These are phyloP conservation scores for Cryptosula pallasiana DNA, from an alignment of 2,888 invertebrate genomes.

Conservation along the genomic window DNA sequence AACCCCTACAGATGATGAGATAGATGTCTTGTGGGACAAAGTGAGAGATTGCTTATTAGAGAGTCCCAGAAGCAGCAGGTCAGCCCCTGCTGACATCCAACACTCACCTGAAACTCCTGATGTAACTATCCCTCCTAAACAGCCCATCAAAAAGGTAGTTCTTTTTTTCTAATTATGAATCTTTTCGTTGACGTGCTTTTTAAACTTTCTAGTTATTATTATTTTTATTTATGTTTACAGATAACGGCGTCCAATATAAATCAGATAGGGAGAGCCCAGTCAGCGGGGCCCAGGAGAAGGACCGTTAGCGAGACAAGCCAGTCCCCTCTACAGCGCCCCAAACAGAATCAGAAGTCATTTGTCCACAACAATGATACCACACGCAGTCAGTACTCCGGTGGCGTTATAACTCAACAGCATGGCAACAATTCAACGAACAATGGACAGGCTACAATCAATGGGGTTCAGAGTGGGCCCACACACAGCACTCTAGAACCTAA, in stretches of 20 bases:
- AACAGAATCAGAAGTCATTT: slow-evolving; percentile 9
- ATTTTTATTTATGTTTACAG: background rate
- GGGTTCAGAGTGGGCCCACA: background rate
- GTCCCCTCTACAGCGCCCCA: slow-evolving; percentile 6
- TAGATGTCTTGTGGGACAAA: slow-evolving; percentile 49
- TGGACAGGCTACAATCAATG: background rate
- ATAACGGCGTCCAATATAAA: slow-evolving; percentile 18
- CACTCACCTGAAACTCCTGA: background rate
- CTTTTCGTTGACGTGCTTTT: too few relatives aligned
- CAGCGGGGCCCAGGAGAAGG: background rate
- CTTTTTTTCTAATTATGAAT: too few relatives aligned
- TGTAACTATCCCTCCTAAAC: slow-evolving; percentile 8
- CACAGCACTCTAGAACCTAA: background rate
- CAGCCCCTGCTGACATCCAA: background rate
- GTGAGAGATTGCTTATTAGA: slow-evolving; percentile 42
- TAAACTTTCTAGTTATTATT: too few relatives aligned
- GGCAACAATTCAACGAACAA: background rate
- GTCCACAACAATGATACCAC: background rate
- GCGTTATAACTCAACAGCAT: background rate
- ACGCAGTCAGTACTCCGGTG: background rate
- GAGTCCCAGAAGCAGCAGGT: background rate
- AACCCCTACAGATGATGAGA: slow-evolving; percentile 52
- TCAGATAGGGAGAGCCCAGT: slow-evolving; percentile 10
- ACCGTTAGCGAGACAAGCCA: background rate
- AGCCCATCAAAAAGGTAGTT: slow-evolving; percentile 10